These are phyloP conservation scores for Lysandra bellargus DNA, from an alignment of 2,888 invertebrate species.

Conservation along the genomic window DNA sequence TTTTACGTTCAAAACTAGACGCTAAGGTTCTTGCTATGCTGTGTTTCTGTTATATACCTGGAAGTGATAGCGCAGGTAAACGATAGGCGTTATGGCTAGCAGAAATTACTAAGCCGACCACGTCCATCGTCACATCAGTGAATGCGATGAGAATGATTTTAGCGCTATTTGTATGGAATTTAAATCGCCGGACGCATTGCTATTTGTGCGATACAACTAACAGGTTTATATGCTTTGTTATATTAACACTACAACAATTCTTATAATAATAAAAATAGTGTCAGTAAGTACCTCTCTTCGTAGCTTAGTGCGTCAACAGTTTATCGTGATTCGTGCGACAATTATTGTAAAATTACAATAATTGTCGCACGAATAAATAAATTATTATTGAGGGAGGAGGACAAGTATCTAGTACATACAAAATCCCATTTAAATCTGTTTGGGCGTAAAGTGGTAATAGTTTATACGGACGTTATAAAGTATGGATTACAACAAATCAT, in stretches of 20 bases:
- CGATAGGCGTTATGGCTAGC: slow-evolving; percentile 40
- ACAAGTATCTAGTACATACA: no score
- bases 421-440: no score
- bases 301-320: no score
- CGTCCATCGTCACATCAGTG: slow-evolving; percentile 52
- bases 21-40: not conserved
- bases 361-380: no score
- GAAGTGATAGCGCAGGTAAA: slow-evolving; percentile 40
- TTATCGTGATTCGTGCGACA: no score
- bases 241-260: not conserved
- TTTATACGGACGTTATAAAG: no score
- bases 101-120: slow-evolving; percentile 60
- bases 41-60: slow-evolving; percentile 16
- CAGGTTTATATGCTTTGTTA: not conserved
- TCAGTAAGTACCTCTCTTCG: not conserved
- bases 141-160: slow-evolving; percentile 49
- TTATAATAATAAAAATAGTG: not conserved
- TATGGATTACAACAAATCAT: no score
- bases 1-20: not conserved
- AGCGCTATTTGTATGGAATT: slow-evolving; percentile 53
- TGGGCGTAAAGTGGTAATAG: no score
- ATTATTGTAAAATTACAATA: no score
- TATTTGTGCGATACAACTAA: not conserved
- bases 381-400: no score
- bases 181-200: slow-evolving; percentile 50